A percentile compares a stretch with the other conserved stretches of the same genome.
These are phyloP conservation scores for Leucopsar rothschildi DNA, from an alignment of 2,113 vertebrate genomes.

Conservation along the genomic window DNA sequence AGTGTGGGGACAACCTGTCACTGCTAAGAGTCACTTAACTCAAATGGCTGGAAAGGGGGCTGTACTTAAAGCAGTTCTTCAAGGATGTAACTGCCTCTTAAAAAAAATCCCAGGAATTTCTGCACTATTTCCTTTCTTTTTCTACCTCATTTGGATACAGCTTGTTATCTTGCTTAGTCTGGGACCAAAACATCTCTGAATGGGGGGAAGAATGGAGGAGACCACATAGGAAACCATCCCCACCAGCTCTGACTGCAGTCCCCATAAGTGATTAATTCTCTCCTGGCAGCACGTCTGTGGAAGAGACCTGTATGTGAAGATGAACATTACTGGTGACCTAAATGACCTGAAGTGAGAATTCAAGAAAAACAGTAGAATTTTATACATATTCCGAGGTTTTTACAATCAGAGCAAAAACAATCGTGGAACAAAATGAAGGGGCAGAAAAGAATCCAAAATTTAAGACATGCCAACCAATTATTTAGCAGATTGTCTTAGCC, in stretches of 20 bases:
- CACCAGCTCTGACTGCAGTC: neutral
- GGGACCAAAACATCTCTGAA: neutral
- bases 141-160: neutral
- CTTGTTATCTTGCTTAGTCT: neutral
- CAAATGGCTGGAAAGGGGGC: neutral
- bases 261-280: neutral
- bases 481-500: neutral
- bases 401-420: neutral
- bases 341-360: neutral
- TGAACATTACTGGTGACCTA: neutral
- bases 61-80: neutral
- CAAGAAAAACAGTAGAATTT: neutral
- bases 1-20: neutral
- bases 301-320: neutral
- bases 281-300: neutral
- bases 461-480: neutral
- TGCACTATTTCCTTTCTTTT: neutral
- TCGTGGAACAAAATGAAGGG: neutral
- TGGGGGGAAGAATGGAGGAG: neutral
- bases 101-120: neutral
- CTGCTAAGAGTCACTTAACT: neutral
- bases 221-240: fast-evolving
- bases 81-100: neutral
- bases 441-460: neutral
- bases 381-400: neutral